Conservation (phyloP, 2,113 vertebrate genomes). For the Zosterops pallidus region DNA sequence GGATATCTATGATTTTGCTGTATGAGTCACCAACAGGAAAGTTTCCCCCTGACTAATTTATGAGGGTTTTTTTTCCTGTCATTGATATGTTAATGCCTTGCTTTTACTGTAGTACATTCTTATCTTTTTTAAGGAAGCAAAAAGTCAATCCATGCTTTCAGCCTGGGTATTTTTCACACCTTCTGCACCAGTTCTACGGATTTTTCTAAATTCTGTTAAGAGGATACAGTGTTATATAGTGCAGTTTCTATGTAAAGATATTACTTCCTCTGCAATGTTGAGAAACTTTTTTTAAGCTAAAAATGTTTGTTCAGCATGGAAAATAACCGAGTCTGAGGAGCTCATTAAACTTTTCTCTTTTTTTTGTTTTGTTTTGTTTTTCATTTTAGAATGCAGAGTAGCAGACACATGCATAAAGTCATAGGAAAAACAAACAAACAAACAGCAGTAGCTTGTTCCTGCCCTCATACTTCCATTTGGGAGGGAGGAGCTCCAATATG, state of each 20-base stretch:
- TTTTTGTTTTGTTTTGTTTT: neutral
- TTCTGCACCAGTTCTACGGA: neutral
- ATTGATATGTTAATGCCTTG: neutral
- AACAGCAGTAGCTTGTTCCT: neutral
- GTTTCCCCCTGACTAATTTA: neutral
- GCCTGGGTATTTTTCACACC: neutral
- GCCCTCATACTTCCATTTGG: neutral
- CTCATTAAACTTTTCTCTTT: neutral
- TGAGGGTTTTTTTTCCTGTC: rapidly evolving
- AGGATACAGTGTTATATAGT: neutral
- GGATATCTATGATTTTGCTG: neutral
- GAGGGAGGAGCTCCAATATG: neutral
- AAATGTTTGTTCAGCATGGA: neutral
- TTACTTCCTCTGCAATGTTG: neutral
- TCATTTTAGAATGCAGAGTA: neutral
- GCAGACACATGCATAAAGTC: neutral
- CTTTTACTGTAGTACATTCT: neutral
- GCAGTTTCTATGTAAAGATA: neutral
- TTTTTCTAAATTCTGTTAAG: neutral
- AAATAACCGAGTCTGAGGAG: neutral
- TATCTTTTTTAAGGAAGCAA: neutral
- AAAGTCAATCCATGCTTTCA: neutral
- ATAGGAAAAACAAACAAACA: neutral
- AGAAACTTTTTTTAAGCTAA: neutral
- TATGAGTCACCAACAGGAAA: conserved; percentile 14